Conservation (phyloP, 2,797 vertebrate species). For the Anabacerthia variegaticeps region DNA sequence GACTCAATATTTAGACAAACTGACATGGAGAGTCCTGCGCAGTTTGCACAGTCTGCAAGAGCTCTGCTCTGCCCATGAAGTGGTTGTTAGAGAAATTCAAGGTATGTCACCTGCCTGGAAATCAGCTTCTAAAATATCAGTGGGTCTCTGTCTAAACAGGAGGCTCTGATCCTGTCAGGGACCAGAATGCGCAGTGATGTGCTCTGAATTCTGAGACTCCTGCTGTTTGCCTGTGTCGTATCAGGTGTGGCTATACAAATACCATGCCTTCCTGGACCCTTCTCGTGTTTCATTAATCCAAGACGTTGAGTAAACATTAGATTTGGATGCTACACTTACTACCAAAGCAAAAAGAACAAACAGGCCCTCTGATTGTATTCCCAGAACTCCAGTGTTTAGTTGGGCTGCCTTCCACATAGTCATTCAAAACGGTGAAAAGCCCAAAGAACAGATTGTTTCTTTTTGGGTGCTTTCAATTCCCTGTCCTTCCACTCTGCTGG, state of each 20-base stretch:
- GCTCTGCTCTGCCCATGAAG: not conserved
- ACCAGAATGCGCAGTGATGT: rapidly evolving
- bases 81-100: not conserved
- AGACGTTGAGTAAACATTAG: not conserved
- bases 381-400: not conserved
- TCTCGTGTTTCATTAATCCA: not conserved
- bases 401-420: not conserved
- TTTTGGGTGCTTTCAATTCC: not conserved
- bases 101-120: not conserved
- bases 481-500: not conserved
- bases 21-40: not conserved
- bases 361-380: not conserved
- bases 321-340: not conserved
- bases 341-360: not conserved
- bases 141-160: not conserved
- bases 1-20: not conserved
- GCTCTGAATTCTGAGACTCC: not conserved
- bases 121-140: not conserved
- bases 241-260: not conserved
- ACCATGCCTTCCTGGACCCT: not conserved
- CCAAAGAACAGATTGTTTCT: not conserved
- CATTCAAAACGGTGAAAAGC: constrained; percentile 3
- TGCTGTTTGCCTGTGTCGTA: not conserved
- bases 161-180: not conserved
- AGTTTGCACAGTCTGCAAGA: not conserved